Percentiles rank a stretch among this genome's conserved stretches.
Conservation (phyloP, 2,888 invertebrate genomes). For the Hydropsyche betteni region DNA sequence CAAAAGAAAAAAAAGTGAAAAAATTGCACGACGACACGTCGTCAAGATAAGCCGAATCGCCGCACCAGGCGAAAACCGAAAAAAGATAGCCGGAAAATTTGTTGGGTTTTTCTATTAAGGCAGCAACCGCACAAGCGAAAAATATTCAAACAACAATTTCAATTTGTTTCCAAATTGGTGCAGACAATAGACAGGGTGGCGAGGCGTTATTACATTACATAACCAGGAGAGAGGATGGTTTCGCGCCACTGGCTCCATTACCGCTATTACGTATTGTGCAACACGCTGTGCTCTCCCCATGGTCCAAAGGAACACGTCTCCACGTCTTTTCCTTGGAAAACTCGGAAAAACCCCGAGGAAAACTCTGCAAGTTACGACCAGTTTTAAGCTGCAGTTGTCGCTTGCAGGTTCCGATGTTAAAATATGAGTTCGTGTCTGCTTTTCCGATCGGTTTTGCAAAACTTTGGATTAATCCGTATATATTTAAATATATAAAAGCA, state of each 20-base stretch:
- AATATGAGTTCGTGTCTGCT: too few species aligned
- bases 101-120: constrained; percentile 43
- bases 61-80: constrained; percentile 39
- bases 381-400: too few species aligned
- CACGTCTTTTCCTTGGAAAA: constrained; percentile 6
- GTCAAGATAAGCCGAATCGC: constrained; percentile 44
- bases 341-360: not conserved
- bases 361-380: not conserved
- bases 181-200: constrained; percentile 63
- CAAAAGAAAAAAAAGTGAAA: constrained; percentile 38
- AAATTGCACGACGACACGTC: constrained; percentile 45
- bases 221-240: constrained; percentile 44
- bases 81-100: constrained; percentile 35
- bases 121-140: constrained; percentile 35
- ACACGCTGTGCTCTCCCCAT: constrained; percentile 54
- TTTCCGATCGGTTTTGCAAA: too few species aligned
- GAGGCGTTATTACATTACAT: constrained; percentile 62
- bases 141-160: constrained; percentile 69
- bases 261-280: constrained; percentile 53
- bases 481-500: too few species aligned
- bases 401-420: too few species aligned
- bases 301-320: constrained; percentile 15
- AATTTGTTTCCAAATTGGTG: constrained; percentile 69
- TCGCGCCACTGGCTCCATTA: constrained; percentile 56
- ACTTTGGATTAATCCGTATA: too few species aligned